phyloP scores from a whole-genome alignment of 92 coral and sea anemone genomes.

The Phenganax subtilis region DNA sequence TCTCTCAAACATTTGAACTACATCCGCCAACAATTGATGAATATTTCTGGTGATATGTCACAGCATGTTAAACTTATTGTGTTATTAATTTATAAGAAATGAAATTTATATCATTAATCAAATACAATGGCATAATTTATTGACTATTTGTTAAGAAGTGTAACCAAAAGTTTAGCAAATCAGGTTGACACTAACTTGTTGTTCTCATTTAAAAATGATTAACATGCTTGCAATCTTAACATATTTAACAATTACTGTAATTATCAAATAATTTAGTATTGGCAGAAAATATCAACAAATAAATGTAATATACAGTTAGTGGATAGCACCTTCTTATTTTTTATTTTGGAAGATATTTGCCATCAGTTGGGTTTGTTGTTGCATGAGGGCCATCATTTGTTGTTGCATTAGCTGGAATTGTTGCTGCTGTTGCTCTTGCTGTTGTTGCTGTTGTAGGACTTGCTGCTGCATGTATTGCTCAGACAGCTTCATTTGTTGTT shows the following conservation, averaged over 20 bases:
- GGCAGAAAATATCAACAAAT: too few species aligned
- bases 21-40: constrained; percentile 7
- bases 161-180: too few species aligned
- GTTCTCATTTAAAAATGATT: background rate
- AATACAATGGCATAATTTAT: too few species aligned
- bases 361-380: constrained; percentile 26
- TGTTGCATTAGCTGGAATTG: constrained; percentile 60
- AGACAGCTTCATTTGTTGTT: constrained; percentile 36
- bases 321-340: background rate
- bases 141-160: too few species aligned
- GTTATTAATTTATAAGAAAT: background rate
- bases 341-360: background rate
- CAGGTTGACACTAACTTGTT: too few species aligned
- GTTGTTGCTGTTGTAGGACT: constrained; percentile 46
- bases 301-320: background rate
- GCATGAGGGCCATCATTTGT: constrained; percentile 51
- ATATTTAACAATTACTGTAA: background rate
- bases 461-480: constrained; percentile 46
- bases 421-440: constrained; percentile 56
- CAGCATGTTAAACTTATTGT: background rate
- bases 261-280: background rate
- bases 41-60: constrained; percentile 2
- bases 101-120: background rate
- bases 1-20: background rate
- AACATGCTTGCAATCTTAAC: background rate